Percentiles rank a stretch among this genome's conserved stretches.
Evolutionary conservation across 2,888 invertebrate species (phyloP).

Genomic region (Agriotes lineatus): DNA sequence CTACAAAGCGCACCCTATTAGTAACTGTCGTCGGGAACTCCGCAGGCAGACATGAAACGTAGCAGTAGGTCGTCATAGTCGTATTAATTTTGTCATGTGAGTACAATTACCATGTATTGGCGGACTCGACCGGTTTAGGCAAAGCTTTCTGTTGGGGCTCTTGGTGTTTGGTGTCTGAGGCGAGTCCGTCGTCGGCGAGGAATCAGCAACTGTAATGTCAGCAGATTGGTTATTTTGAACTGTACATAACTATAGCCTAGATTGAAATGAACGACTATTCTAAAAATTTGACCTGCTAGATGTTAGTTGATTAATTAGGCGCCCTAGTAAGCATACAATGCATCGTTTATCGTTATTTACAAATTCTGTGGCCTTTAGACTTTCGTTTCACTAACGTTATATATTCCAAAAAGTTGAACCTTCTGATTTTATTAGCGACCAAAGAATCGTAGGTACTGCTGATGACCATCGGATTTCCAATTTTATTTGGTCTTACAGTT

Average conservation of each 20-base stretch:
- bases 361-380: constrained; percentile 30
- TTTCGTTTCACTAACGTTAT: constrained; percentile 3
- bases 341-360: constrained; percentile 14
- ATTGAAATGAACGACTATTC: constrained; percentile 31
- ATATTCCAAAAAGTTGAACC: not conserved
- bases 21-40: constrained; percentile 40
- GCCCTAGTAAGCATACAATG: constrained; percentile 4
- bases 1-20: constrained; percentile 62
- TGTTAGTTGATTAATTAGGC: constrained; percentile 17
- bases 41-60: constrained; percentile 21
- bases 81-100: constrained; percentile 13
- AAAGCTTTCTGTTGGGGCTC: too few relatives aligned
- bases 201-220: too few relatives aligned
- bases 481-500: too few relatives aligned
- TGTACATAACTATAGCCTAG: constrained; percentile 31
- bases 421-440: constrained; percentile 1
- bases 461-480: too few relatives aligned
- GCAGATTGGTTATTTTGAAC: constrained; percentile 13
- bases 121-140: not conserved
- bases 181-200: too few relatives aligned
- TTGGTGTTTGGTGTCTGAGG: too few relatives aligned
- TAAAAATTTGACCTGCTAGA: constrained; percentile 37
- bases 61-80: constrained; percentile 21
- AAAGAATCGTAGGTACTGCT: not conserved
- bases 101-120: constrained; percentile 1